Evolutionary conservation across 2,888 invertebrate genomes (phyloP), one percentile per base, ranked within the genome.

Genomic region (Tholera decimalis): DNA sequence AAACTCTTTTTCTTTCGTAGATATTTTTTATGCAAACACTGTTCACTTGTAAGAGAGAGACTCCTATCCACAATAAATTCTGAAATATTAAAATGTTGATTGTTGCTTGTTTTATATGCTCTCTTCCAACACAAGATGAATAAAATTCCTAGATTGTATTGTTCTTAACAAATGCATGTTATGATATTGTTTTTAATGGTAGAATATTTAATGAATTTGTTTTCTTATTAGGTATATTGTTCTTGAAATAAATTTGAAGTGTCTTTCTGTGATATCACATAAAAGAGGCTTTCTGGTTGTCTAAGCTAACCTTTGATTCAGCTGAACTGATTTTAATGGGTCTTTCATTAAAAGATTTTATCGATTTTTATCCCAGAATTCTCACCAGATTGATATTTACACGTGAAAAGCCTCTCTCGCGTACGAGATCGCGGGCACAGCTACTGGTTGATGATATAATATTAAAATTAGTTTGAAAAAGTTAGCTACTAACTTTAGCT

Each of bases 31-130:
- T 4, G 6, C 0, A 11, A 7, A 33, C 2, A 44, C 55, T 9
- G 7, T 55, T 24, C 5, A 24, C 33, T 33, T 24, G 1, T 37
- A 8, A 50, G 5, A 0, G 5, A 22, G 44, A 28, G 9, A 56
- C 37, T 18, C n/a, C n/a, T 13, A 22, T 4, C 15, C 13, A 26
- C 46, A 26, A 3, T 8, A 35, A 28, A 15, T 2, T 5, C 13
- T 46, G n/a, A 18, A 20, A 68, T 5, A 57, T 22, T 69, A 2
- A 69, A 69, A 69, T 8, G 4, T 26, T 13, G n/a, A n/a, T 20
- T 9, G 1, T 7, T 37, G 2, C 8, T 3, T 33, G n/a, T 47
- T 57, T 55, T 64, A 30, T 55, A 53, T 6, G 18, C 2, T 24
- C 0, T 13, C 0, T 30, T n/a, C 11, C 3, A 33, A 39, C 15